A percentile compares a stretch with the other conserved stretches of the same genome.
Evolutionary conservation across 2,113 vertebrate species (phyloP).

Genomic region (Pseudonaja textilis): DNA sequence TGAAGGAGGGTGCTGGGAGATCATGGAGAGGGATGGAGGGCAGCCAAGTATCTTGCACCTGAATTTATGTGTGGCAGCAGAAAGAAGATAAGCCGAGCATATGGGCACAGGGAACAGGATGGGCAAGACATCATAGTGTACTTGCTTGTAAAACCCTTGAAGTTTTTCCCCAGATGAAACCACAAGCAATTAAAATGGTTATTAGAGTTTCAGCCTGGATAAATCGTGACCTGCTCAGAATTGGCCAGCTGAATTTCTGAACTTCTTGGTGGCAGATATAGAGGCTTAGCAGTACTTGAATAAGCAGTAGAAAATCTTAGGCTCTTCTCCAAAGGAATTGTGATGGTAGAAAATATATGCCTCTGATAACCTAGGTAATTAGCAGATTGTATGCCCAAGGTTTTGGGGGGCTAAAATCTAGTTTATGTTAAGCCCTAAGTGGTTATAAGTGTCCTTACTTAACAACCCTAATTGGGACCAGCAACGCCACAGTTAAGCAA

Average conservation of each 20-base stretch:
- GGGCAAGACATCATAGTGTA: not conserved
- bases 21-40: not conserved
- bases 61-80: not conserved
- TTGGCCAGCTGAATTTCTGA: not conserved
- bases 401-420: not conserved
- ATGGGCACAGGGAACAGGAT: not conserved
- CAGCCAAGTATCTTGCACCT: not conserved
- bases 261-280: not conserved
- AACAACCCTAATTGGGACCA: not conserved
- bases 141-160: not conserved
- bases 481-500: not conserved
- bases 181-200: not conserved
- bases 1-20: not conserved
- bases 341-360: not conserved
- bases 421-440: not conserved
- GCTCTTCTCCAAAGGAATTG: not conserved
- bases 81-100: not conserved
- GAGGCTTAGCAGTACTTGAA: not conserved
- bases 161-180: not conserved
- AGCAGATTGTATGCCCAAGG: not conserved
- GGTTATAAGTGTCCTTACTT: not conserved
- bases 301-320: not conserved
- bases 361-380: not conserved
- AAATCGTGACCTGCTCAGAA: not conserved
- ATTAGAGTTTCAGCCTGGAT: not conserved